Base-by-base conservation (phyloP, 2,113 vertebrate genomes). In the Varanus salvator region DNA sequence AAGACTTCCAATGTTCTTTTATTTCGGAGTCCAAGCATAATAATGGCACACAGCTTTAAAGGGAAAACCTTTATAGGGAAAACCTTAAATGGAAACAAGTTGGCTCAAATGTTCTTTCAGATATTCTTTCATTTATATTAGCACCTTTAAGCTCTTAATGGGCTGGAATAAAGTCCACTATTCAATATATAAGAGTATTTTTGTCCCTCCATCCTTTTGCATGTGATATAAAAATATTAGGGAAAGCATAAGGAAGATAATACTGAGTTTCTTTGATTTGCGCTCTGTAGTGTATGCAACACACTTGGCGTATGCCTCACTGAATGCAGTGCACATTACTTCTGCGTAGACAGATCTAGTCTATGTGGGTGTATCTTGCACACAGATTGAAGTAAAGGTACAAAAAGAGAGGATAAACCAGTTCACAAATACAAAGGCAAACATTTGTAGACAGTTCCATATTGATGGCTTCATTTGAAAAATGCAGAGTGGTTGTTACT, bases 1-100 rank as follows among this genome's bases (percentile, higher is more conserved):
- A 97, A 96, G 93, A 92, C 84, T 95, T 96, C 94, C 48, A 1
- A 85, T 84, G 89, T 93, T 94, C 92, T 94, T 97, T 97, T 94
- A 97, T 97, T 96, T 96, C 96, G 95, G 94, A 96, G 94, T 96
- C 95, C 95, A 96, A 97, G 97, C 90, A 94, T 96, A 96, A 94
- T 96, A 96, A 95, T 0, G 91, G 94, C 34, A 44, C 88, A 90
- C 90, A 93, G 94, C 96, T 96, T 97, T 96, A 94, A 96, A 95
- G 92, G 87, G 91, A 92, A 89, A 44, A 44, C 38, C 95, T 96
- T 96, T 96, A 95, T 77, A 74, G 86, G 34, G 64, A 90, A 88
- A 91, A 85, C 93, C 93, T 93, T 92, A 95, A 97, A 96, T 94
- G 93, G 93, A 96, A 97, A 92, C 90, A 95, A 95, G 92, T 78